Conservation (phyloP, 2,888 invertebrate genomes). For the Caenorhabditis parvicauda region DNA sequence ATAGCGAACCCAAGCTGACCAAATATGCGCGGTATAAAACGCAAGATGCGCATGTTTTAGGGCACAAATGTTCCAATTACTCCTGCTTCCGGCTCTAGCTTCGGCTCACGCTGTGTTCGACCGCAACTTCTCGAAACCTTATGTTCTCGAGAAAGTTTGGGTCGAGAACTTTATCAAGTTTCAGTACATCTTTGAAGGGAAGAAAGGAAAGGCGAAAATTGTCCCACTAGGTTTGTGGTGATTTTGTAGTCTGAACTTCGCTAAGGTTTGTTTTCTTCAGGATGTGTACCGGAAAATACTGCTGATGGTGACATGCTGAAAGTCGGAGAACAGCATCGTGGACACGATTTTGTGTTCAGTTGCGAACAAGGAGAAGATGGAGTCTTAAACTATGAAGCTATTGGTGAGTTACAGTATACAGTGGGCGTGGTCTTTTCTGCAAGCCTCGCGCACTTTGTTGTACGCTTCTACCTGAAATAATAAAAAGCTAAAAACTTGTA, state of each 20-base stretch:
- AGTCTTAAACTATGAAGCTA: slow-evolving; percentile 41
- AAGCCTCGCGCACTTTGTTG: too few relatives aligned
- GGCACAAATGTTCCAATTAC: too few relatives aligned
- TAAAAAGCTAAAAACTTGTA: too few relatives aligned
- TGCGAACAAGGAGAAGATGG: slow-evolving; percentile 45
- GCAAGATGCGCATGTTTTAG: too few relatives aligned
- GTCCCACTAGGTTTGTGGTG: slow-evolving; percentile 28
- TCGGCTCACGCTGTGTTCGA: slow-evolving; percentile 24
- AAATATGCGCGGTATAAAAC: too few relatives aligned
- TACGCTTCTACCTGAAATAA: not conserved
- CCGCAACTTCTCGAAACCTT: slow-evolving; percentile 36
- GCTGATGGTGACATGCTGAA: slow-evolving; percentile 28
- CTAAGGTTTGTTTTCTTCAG: slow-evolving; percentile 13
- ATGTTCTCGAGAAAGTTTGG: slow-evolving; percentile 39
- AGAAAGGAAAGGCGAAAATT: slow-evolving; percentile 32
- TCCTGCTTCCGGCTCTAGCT: too few relatives aligned
- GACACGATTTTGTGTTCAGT: slow-evolving; percentile 40
- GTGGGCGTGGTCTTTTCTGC: too few relatives aligned
- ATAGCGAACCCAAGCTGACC: too few relatives aligned
- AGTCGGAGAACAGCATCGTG: slow-evolving; percentile 20
- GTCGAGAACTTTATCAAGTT: slow-evolving; percentile 49
- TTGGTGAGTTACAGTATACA: slow-evolving; percentile 8
- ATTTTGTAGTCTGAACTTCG: not conserved
- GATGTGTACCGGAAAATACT: slow-evolving; percentile 41
- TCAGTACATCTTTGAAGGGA: slow-evolving; percentile 37